Evolutionary conservation across 2,113 vertebrate genomes (phyloP).

Genomic region (Chiloscyllium plagiosum): DNA sequence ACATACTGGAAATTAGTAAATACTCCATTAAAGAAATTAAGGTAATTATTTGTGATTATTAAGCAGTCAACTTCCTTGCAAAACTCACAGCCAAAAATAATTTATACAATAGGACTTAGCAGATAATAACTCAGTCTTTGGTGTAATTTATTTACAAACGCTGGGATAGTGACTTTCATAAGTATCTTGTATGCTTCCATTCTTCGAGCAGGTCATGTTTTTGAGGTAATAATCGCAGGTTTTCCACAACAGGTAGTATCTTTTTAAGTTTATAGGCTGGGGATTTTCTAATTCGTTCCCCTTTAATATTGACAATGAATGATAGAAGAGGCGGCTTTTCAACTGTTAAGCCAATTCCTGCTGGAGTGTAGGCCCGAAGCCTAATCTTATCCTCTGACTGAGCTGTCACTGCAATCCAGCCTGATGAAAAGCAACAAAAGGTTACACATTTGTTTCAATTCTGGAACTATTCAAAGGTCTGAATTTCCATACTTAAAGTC

Average conservation of each 20-base stretch:
- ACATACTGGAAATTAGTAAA: background rate
- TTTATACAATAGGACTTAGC: background rate
- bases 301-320: conserved; percentile 63
- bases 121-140: background rate
- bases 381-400: conserved; percentile 50
- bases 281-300: conserved; percentile 60
- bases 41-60: background rate
- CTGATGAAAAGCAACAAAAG: conserved; percentile 49
- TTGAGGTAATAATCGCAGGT: conserved; percentile 42
- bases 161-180: background rate
- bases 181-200: background rate
- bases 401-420: conserved; percentile 84
- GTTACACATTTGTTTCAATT: background rate
- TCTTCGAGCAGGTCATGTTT: background rate
- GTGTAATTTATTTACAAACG: background rate
- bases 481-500: background rate
- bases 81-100: background rate
- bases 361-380: conserved; percentile 66
- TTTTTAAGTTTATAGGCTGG: conserved; percentile 65
- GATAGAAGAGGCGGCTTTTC: conserved; percentile 73
- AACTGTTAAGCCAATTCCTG: conserved; percentile 50
- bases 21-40: background rate
- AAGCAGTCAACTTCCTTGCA: background rate
- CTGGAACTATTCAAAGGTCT: background rate
- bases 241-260: conserved; percentile 51